phyloP scores from a whole-genome alignment of 2,113 vertebrate genomes.

The Rhegmatorhina hoffmannsi region DNA sequence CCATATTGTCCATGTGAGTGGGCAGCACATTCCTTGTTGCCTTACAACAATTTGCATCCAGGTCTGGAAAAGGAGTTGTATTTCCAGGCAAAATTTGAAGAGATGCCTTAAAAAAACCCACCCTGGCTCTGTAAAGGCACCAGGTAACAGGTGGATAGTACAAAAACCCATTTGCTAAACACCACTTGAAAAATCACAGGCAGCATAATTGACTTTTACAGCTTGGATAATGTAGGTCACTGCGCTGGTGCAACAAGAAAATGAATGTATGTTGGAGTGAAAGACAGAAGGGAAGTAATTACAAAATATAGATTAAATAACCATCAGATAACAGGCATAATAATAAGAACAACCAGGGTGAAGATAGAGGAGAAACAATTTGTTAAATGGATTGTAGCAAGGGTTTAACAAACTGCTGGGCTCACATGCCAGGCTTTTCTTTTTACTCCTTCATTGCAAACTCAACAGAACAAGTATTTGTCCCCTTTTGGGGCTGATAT shows the following conservation, averaged over 20 bases:
- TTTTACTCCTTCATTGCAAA: neutral
- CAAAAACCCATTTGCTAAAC: conserved; percentile 35
- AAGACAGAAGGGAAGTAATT: conserved; percentile 72
- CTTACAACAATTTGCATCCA: neutral
- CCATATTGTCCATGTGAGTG: neutral
- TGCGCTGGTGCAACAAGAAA: conserved; percentile 44
- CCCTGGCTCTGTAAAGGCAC: neutral
- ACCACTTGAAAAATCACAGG: conserved; percentile 62
- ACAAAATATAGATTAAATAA: conserved; percentile 73
- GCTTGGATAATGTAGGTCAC: conserved; percentile 69
- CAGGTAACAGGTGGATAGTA: neutral
- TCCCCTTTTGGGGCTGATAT: neutral
- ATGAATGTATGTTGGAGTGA: conserved; percentile 43
- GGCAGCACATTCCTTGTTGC: neutral
- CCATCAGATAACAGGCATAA: conserved; percentile 68
- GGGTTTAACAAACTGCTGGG: neutral
- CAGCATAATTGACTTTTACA: conserved; percentile 56
- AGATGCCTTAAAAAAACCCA: neutral
- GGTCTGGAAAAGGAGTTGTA: neutral
- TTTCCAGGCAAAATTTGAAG: neutral
- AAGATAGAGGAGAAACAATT: conserved; percentile 55
- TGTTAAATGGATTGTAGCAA: conserved; percentile 34
- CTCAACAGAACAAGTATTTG: neutral
- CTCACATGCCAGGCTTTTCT: neutral
- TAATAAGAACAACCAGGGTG: conserved; percentile 46